Evolutionary conservation across 2,888 invertebrate genomes (phyloP).

Genomic region (Alsophila aescularia): DNA sequence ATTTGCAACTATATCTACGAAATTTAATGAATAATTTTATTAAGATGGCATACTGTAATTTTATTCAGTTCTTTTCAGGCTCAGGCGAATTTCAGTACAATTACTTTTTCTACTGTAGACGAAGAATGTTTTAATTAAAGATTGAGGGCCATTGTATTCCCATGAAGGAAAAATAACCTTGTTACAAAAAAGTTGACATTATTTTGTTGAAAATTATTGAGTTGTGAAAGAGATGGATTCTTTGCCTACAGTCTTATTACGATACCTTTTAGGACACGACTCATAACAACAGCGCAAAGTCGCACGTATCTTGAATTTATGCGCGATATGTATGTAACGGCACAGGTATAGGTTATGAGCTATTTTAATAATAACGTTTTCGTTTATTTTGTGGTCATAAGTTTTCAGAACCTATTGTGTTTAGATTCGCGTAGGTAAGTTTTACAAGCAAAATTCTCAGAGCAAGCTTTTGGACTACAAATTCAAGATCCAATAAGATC

Average conservation of each 20-base stretch:
- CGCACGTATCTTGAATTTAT: too few species aligned
- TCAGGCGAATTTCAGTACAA: constrained; percentile 53
- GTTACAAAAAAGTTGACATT: constrained; percentile 51
- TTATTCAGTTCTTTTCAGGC: constrained; percentile 29
- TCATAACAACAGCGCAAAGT: too few species aligned
- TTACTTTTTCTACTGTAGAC: constrained; percentile 55
- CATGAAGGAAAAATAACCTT: constrained; percentile 56
- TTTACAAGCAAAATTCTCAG: too few species aligned
- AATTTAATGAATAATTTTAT: constrained; percentile 31
- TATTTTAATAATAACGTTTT: too few species aligned
- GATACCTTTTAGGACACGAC: too few species aligned
- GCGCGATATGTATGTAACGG: too few species aligned
- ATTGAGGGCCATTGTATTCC: constrained; percentile 66
- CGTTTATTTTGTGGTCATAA: too few species aligned
- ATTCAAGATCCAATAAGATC: background rate
- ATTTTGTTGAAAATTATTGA: constrained; percentile 57
- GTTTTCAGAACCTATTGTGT: too few species aligned
- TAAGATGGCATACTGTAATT: constrained; percentile 34
- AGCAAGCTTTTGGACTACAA: too few species aligned
- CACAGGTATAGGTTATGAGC: too few species aligned
- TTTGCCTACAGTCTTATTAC: too few species aligned
- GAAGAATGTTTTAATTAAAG: constrained; percentile 74
- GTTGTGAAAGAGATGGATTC: constrained; percentile 22
- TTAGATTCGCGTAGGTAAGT: too few species aligned
- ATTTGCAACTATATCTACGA: constrained; percentile 4